Evolutionary conservation across 2,797 vertebrate genomes (phyloP).

Genomic region (Ibycter americanus): DNA sequence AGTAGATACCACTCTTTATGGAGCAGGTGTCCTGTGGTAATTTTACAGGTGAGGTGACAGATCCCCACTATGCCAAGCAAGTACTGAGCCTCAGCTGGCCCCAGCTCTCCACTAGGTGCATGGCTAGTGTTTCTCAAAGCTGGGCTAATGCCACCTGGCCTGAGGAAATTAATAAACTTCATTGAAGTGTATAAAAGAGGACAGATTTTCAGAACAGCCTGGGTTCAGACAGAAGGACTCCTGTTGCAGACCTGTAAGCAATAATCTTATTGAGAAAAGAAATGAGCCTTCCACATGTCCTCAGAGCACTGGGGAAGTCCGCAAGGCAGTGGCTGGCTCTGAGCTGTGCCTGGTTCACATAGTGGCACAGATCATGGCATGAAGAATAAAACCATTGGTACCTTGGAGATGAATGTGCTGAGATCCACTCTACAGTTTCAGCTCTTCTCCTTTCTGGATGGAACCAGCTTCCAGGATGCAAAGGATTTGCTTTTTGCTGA

Average conservation of each 20-base stretch:
- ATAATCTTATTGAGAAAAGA: neutral
- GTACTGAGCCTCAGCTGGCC: neutral
- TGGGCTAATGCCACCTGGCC: neutral
- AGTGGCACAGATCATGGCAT: neutral
- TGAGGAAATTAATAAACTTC: neutral
- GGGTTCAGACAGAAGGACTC: neutral
- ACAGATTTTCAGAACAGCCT: neutral
- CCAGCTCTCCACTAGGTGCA: neutral
- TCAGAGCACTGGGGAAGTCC: neutral
- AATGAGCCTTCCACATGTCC: neutral
- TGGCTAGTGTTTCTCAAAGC: neutral
- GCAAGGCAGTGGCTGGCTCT: neutral
- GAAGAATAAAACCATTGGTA: neutral
- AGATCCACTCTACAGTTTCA: neutral
- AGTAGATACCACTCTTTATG: neutral
- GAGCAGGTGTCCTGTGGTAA: neutral
- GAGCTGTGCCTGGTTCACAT: neutral
- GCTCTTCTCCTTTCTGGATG: neutral
- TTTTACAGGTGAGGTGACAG: neutral
- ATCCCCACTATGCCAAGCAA: neutral
- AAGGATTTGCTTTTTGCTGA: constrained; percentile 14
- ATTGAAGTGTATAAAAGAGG: neutral
- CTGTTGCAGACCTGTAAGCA: neutral
- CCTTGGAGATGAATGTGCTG: neutral
- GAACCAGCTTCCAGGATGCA: neutral